These are phyloP conservation scores for Cyrtodaria siliqua DNA, from an alignment of 2,888 invertebrate genomes.

Conservation along the genomic window DNA sequence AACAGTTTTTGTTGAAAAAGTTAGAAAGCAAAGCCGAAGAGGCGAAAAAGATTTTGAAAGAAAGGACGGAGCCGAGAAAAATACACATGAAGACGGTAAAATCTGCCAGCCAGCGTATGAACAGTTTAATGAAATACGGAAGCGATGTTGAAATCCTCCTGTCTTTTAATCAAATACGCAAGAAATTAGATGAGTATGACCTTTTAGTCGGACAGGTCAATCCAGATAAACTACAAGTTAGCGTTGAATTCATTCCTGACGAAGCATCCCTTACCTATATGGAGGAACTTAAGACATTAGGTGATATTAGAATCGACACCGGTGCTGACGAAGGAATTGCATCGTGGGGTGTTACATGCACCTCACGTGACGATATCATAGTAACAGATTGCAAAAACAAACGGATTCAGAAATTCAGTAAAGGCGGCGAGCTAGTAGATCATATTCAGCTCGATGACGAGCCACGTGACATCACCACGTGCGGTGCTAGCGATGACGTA, in stretches of 20 bases:
- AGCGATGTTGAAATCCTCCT: constrained; percentile 77
- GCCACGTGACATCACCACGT: constrained; percentile 77
- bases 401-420: constrained; percentile 78
- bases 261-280: constrained; percentile 67
- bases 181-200: constrained; percentile 66
- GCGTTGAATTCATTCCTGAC: constrained; percentile 67
- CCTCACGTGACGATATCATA: constrained; percentile 76
- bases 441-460: constrained; percentile 79
- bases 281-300: constrained; percentile 61
- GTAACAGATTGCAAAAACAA: constrained; percentile 79
- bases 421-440: constrained; percentile 76
- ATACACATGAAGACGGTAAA: constrained; percentile 66
- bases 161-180: constrained; percentile 66
- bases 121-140: constrained; percentile 74
- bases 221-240: constrained; percentile 60
- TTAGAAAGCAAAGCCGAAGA: constrained; percentile 62
- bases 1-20: constrained; percentile 66
- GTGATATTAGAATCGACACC: constrained; percentile 67
- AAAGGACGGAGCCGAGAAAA: constrained; percentile 63
- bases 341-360: constrained; percentile 79
- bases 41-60: constrained; percentile 55
- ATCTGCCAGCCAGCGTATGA: constrained; percentile 73
- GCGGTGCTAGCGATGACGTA: constrained; percentile 73
- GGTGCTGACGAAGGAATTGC: constrained; percentile 71
- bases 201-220: constrained; percentile 53